Evolutionary conservation across 2,113 vertebrate species (phyloP).

Genomic region (Odocoileus virginianus): DNA sequence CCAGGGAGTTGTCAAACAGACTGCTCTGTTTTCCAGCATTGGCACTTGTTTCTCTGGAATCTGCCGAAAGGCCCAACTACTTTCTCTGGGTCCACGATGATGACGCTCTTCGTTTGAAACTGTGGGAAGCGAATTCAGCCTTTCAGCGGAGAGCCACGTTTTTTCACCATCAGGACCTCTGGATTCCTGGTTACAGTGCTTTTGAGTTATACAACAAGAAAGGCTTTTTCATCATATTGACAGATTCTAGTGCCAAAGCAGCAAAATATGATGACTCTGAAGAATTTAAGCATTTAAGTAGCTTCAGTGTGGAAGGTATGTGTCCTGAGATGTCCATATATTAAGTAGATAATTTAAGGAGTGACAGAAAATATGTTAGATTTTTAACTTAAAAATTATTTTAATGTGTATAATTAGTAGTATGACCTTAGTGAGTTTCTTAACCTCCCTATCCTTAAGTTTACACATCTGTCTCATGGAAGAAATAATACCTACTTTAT

Average conservation of each 20-base stretch:
- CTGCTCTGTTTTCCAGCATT: slow-evolving; percentile 80
- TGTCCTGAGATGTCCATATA: not conserved
- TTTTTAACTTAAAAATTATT: not conserved
- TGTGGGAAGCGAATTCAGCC: slow-evolving; percentile 85
- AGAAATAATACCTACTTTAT: not conserved
- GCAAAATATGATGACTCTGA: slow-evolving; percentile 89
- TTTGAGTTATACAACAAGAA: slow-evolving; percentile 92
- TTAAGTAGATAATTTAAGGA: not conserved
- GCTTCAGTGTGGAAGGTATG: slow-evolving; percentile 94
- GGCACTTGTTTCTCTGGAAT: slow-evolving; percentile 92
- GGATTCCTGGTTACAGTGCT: slow-evolving; percentile 88
- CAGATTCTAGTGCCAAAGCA: slow-evolving; percentile 81
- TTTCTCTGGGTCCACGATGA: slow-evolving; percentile 87
- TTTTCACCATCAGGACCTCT: slow-evolving; percentile 93
- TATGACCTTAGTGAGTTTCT: not conserved
- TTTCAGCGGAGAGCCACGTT: slow-evolving; percentile 90
- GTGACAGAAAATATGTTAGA: not conserved
- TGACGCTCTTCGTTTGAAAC: slow-evolving; percentile 84
- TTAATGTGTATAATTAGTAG: not conserved
- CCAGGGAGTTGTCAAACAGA: not conserved
- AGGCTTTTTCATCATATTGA: slow-evolving; percentile 90
- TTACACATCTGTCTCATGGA: not conserved
- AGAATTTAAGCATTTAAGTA: slow-evolving; percentile 91
- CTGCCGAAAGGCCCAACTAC: slow-evolving; percentile 96
- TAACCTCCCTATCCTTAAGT: not conserved